Evolutionary conservation across 1,140 invertebrate species (phyloP).

Genomic region (Euglossa dilemma): DNA sequence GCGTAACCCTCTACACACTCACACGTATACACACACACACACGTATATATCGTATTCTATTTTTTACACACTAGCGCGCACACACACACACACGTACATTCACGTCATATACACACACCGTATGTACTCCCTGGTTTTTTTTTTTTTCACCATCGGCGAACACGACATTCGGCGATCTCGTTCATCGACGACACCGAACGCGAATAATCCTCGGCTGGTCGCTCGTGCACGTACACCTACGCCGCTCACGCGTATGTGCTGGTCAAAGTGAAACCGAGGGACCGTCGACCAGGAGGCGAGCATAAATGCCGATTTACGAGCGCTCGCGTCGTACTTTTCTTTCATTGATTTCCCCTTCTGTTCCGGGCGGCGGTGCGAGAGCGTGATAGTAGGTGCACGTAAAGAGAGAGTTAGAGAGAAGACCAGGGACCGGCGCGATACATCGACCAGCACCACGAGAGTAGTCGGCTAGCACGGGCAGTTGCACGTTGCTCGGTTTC

Average conservation of each 20-base stretch:
- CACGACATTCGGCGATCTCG: conserved; percentile 14
- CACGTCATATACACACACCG: not conserved
- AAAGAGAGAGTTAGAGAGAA: conserved; percentile 23
- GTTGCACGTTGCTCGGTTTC: conserved; percentile 58
- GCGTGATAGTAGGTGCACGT: conserved; percentile 64
- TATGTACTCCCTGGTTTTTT: not conserved
- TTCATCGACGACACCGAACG: conserved; percentile 12
- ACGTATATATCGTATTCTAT: conserved; percentile 2
- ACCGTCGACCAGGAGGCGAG: conserved; percentile 46
- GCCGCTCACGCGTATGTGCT: not conserved
- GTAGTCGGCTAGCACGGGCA: conserved; percentile 1
- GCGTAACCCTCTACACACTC: conserved; percentile 38
- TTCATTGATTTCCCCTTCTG: conserved; percentile 74
- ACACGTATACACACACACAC: conserved; percentile 24
- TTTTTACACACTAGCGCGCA: not conserved
- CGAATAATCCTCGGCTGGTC: not conserved
- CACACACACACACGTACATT: no score
- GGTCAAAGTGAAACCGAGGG: conserved; percentile 49
- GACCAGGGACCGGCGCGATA: conserved; percentile 12
- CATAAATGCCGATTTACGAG: conserved; percentile 73
- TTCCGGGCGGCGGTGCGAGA: conserved; percentile 73
- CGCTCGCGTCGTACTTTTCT: conserved; percentile 68
- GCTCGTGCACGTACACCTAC: not conserved
- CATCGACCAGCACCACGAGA: not conserved
- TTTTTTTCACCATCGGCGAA: conserved; percentile 20